Conservation (phyloP, 2,113 vertebrate species). For the Archilochus colubris region DNA sequence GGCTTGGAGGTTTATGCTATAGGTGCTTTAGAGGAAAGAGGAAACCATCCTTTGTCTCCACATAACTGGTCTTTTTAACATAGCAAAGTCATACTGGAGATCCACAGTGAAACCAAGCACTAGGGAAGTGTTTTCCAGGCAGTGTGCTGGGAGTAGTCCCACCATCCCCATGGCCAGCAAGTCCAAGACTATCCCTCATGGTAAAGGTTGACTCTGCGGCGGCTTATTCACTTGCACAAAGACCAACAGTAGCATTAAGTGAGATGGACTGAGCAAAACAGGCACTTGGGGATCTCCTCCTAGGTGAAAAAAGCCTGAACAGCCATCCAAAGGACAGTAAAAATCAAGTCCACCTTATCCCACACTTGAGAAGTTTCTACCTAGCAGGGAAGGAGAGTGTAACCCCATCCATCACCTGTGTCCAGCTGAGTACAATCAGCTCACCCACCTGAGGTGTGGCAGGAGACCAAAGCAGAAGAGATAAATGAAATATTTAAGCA, state of each 20-base stretch:
- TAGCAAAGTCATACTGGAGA: rapidly evolving
- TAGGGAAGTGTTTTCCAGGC: rapidly evolving
- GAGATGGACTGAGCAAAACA: neutral
- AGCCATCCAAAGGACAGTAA: neutral
- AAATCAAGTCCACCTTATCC: neutral
- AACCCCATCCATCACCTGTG: neutral
- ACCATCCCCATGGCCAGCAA: rapidly evolving
- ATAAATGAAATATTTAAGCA: neutral
- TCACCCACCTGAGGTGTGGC: neutral
- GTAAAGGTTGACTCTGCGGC: rapidly evolving
- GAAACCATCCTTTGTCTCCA: neutral
- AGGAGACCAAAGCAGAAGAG: neutral
- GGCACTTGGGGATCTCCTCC: neutral
- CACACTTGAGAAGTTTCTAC: neutral
- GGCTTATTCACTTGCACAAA: neutral
- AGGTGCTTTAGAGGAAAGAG: neutral
- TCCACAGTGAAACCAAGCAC: neutral
- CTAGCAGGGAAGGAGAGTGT: neutral
- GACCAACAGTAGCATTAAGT: rapidly evolving
- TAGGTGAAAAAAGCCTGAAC: neutral
- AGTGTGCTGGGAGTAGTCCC: neutral
- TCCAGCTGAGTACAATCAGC: neutral
- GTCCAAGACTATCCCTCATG: rapidly evolving
- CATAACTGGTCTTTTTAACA: rapidly evolving
- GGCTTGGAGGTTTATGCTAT: neutral